These are phyloP conservation scores for Momotus momota DNA, from an alignment of 2,797 vertebrate genomes.

Conservation along the genomic window DNA sequence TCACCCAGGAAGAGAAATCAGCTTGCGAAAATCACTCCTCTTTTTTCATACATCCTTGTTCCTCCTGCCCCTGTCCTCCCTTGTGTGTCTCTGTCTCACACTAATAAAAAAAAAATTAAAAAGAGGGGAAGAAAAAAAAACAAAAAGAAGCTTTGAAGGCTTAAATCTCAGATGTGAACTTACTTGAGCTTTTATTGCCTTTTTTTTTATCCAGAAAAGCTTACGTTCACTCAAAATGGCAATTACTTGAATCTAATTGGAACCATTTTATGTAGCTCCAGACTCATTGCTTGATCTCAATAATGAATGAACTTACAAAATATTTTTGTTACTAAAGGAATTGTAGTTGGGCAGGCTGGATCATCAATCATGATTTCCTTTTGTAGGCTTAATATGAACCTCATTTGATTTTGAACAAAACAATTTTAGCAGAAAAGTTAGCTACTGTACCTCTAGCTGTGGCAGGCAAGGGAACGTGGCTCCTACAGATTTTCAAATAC, in stretches of 20 bases:
- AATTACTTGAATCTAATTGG: conserved; percentile 75
- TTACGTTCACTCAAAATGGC: conserved; percentile 62
- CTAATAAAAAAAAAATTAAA: neutral
- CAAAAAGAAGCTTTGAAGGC: conserved; percentile 56
- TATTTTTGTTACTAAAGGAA: conserved; percentile 72
- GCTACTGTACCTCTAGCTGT: conserved; percentile 62
- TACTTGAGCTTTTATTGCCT: conserved; percentile 65
- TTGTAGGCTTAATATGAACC: conserved; percentile 60
- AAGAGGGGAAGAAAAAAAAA: fast-evolving
- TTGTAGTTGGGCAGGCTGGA: conserved; percentile 58
- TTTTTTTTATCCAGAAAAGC: conserved; percentile 59
- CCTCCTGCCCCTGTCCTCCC: neutral
- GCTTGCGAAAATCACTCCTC: conserved; percentile 79
- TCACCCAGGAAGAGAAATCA: conserved; percentile 72
- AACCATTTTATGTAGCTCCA: conserved; percentile 71
- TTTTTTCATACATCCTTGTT: conserved; percentile 18
- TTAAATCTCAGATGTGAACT: conserved; percentile 70
- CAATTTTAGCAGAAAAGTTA: conserved; percentile 25
- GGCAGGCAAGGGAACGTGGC: conserved; percentile 26
- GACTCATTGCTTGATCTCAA: conserved; percentile 69
- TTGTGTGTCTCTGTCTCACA: neutral
- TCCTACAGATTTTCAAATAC: conserved; percentile 44
- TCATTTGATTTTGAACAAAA: conserved; percentile 67
- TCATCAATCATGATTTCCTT: conserved; percentile 65
- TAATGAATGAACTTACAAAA: conserved; percentile 69